Conservation (phyloP, 2,888 invertebrate species). For the Strigamia crassipes region DNA sequence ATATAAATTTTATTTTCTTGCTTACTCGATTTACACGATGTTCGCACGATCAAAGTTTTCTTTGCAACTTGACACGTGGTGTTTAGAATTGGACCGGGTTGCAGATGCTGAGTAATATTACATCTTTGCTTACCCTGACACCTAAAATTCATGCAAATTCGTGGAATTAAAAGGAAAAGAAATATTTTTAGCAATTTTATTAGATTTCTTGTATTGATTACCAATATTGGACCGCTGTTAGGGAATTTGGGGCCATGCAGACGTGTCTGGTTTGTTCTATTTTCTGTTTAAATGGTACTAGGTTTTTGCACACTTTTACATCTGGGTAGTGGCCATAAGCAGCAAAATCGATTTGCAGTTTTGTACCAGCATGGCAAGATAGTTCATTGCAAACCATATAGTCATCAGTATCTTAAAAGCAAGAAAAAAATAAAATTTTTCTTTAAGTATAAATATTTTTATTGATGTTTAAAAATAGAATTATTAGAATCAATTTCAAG, state of each 20-base stretch:
- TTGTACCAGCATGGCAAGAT: background rate
- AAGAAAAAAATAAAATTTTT: background rate
- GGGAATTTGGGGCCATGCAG: background rate
- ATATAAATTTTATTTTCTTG: background rate
- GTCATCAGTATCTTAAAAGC: slow-evolving; percentile 1
- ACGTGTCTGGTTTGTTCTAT: background rate
- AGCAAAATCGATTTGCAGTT: background rate
- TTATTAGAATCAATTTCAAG: too few relatives aligned
- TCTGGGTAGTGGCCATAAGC: background rate
- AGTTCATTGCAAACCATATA: background rate
- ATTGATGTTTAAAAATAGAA: too few relatives aligned
- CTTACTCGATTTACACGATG: background rate
- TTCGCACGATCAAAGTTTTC: background rate
- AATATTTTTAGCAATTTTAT: too few relatives aligned
- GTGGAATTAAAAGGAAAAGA: too few relatives aligned
- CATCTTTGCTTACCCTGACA: slow-evolving; percentile 12
- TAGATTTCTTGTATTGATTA: background rate
- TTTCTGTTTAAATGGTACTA: background rate
- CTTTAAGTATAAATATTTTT: too few relatives aligned
- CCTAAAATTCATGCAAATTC: background rate
- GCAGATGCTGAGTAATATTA: background rate
- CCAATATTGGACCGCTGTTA: background rate
- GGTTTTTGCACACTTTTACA: background rate
- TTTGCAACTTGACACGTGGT: background rate
- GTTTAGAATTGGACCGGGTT: background rate